Base-by-base conservation (phyloP, 2,888 invertebrate genomes). In the Lepidocyrtinus sp. region DNA sequence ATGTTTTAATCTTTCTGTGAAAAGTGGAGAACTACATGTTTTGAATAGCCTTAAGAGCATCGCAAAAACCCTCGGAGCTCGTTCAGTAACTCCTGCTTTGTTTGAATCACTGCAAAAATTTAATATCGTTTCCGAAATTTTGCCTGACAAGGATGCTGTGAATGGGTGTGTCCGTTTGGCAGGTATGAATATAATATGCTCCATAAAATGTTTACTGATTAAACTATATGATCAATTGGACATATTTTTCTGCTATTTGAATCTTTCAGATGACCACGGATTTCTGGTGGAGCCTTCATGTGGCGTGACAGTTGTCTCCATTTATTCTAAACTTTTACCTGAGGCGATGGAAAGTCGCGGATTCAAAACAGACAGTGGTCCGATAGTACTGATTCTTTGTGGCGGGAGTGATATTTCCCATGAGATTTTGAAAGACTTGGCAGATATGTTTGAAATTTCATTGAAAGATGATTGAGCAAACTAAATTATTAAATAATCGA, bases 371-470 rank as follows among this genome's bases (percentile, higher is more conserved):
- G 62, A 73, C 2, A 61, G 81, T 87, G 84, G 88, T 82, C 88
- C 89, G 12, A 88, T 88, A 1, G 88, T 90, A 21, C 87, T 90
- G 12, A 87, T 90, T 3, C 89, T 90, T 0, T 90, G 90, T 89
- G 88, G 93, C 89, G 87, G 93, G 88, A 86, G 91, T 89, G 83
- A 90, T 88, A 88, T 93, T 89, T 88, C 92, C 88, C n/a, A 92
- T 89, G 55, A 92, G 87, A 15, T 91, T 88, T 0, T 91, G 85
- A 74, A 90, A 81, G 65, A 91, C 86, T 65, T 92, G 91, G 17
- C 90, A 87, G 73, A 88, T 87, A 87, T 90, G 85, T 89, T 89
- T 81, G 70, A 69, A 25, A 15, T 80, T 17, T 65, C 71, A 1
- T 71, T 77, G 12, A 59, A 77, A n/a, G 75, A 76, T 69, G 36